phyloP scores from a whole-genome alignment of 2,888 invertebrate species.

The Ophioninae sp. region DNA sequence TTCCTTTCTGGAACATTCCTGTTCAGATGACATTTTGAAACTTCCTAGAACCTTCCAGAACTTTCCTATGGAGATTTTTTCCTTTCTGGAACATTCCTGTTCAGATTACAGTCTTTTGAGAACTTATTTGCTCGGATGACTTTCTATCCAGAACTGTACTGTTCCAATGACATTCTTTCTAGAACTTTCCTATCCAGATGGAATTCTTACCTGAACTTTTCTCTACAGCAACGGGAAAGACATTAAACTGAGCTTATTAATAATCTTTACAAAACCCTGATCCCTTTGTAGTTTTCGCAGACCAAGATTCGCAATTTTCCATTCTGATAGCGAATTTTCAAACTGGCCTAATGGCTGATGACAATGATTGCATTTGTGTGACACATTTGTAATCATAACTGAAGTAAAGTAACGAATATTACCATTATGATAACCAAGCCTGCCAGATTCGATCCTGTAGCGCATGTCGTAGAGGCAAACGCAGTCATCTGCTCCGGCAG shows the following conservation, averaged over 20 bases:
- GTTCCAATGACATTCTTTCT: too few species aligned
- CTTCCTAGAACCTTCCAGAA: too few species aligned
- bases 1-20: too few species aligned
- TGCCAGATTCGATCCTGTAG: conserved; percentile 89
- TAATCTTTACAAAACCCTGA: not conserved
- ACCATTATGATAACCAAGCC: conserved; percentile 91
- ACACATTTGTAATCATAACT: not conserved
- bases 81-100: too few species aligned
- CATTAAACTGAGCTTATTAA: not conserved
- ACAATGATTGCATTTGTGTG: not conserved
- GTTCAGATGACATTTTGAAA: too few species aligned
- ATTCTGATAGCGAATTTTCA: not conserved
- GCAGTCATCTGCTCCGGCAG: conserved; percentile 94
- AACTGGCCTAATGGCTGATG: not conserved
- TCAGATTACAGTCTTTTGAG: too few species aligned
- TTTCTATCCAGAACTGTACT: too few species aligned
- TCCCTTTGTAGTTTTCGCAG: not conserved
- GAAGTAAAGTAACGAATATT: conserved; percentile 44
- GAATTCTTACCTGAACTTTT: too few species aligned
- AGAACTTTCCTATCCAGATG: too few species aligned
- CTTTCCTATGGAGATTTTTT: too few species aligned
- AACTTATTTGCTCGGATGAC: too few species aligned
- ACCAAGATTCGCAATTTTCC: not conserved
- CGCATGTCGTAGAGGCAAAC: conserved; percentile 93
- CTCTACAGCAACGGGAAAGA: too few species aligned